A percentile compares a stretch with the other conserved stretches of the same genome.
Conservation (phyloP, 2,797 vertebrate genomes). For the Phoxinus dragarum region DNA sequence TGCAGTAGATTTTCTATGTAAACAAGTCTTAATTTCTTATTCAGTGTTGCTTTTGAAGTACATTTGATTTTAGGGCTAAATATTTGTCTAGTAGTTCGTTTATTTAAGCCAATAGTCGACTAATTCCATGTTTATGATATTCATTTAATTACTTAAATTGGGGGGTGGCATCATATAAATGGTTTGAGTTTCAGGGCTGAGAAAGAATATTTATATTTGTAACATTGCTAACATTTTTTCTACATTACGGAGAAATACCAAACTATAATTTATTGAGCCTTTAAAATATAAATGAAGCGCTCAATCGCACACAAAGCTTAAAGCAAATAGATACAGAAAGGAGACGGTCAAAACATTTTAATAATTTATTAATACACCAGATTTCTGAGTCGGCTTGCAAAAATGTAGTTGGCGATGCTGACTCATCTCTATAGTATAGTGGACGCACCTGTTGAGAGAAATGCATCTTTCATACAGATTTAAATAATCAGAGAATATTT, state of each 20-base stretch:
- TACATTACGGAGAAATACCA: not conserved
- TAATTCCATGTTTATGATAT: not conserved
- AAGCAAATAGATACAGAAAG: too few relatives aligned
- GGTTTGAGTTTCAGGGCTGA: not conserved
- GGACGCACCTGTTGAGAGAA: not conserved
- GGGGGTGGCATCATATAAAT: not conserved
- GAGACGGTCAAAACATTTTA: not conserved
- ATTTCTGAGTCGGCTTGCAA: not conserved
- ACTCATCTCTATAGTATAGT: not conserved
- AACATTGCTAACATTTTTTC: not conserved
- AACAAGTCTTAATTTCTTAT: conserved; percentile 11
- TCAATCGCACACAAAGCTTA: not conserved
- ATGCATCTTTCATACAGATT: not conserved
- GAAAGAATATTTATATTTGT: not conserved
- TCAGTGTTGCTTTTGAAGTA: not conserved
- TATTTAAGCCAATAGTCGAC: not conserved
- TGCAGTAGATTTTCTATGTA: not conserved
- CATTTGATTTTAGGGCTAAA: not conserved
- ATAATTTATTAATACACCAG: not conserved
- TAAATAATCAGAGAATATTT: not conserved
- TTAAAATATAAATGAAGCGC: not conserved
- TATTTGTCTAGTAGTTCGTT: not conserved
- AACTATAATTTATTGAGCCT: not conserved
- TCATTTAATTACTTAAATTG: not conserved
- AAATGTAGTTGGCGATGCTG: not conserved